Evolutionary conservation across 2,113 vertebrate genomes (phyloP), one percentile per base, ranked within the genome.

Genomic region (Solea solea): DNA sequence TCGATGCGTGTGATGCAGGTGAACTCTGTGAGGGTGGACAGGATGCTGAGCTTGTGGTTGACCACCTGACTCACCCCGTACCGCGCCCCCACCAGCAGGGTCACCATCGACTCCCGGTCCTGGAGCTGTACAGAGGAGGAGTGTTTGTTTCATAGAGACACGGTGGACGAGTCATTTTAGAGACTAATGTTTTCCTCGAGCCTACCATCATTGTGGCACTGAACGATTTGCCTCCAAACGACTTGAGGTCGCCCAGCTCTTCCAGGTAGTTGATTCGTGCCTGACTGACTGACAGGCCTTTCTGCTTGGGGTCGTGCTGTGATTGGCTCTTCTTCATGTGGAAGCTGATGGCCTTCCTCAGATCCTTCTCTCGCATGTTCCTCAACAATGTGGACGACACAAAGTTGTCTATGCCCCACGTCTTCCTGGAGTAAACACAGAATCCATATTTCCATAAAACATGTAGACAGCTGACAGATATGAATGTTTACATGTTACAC

Each of bases 351-450:
- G 97, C 96, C 83, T 98, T 99, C 90, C 93, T 97, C 81, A 99
- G 95, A 80, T 99, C 98, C 78, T 98, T 99, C 70, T 96, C 96
- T 74, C 94, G 94, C 97, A 99, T 98, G 90, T 98, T 99, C 54
- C 95, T 95, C 67, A 98, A 93, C 85, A 99, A 77, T 12, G 98
- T 99, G 83, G 95, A 96, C 0, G 98, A 98, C 72, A 99, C 95
- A 90, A 99, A 98, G 89, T 96, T 98, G 72, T 98, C 98, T 0
- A 98, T 97, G 55, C 98, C 97, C 98, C 97, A 99, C 21, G 96
- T 97, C 86, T 96, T 98, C 90, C 97, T 98, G 89, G 66, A 80
- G 49, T 8, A 76, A 83, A 69, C 50, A 70, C 12, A 82, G 15
- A 57, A 12, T 4, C 44, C 6, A 44, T 44, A 10, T 44, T 21